Evolutionary conservation across 92 coral and sea anemone genomes (phyloP).

Genomic region (Desmophyllum pertusum): DNA sequence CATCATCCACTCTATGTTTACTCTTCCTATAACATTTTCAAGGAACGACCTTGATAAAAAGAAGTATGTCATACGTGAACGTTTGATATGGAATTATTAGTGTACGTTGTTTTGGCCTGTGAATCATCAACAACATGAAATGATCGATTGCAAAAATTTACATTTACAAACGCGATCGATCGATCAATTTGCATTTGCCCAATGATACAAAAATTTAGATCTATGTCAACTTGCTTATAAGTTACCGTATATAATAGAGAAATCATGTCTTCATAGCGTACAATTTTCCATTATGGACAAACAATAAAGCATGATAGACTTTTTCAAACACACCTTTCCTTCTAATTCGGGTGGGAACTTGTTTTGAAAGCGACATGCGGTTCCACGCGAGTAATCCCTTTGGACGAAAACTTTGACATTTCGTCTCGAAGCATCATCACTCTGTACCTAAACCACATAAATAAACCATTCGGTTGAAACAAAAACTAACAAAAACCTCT

Average conservation of each 20-base stretch:
- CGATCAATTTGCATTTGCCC: too few species aligned
- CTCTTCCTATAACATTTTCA: background rate
- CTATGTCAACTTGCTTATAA: too few species aligned
- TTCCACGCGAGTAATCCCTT: constrained; percentile 96
- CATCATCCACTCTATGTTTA: too few species aligned
- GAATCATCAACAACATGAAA: background rate
- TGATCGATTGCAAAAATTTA: constrained; percentile 3
- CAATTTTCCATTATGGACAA: background rate
- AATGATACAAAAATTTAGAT: too few species aligned
- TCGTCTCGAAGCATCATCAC: constrained; percentile 77
- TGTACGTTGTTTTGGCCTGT: background rate
- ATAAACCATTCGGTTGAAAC: background rate
- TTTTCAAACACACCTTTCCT: constrained; percentile 71
- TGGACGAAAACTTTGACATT: constrained; percentile 90
- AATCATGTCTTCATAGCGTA: background rate
- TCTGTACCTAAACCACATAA: constrained; percentile 48
- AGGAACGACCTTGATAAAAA: background rate
- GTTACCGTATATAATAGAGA: background rate
- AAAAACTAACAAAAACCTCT: background rate
- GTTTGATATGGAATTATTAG: background rate
- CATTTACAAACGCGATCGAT: background rate
- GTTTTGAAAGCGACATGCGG: constrained; percentile 87
- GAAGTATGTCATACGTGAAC: background rate
- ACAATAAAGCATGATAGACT: constrained; percentile 13
- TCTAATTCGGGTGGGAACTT: constrained; percentile 93